Base-by-base conservation (phyloP, 2,113 vertebrate genomes). In the Gambusia holbrooki region DNA sequence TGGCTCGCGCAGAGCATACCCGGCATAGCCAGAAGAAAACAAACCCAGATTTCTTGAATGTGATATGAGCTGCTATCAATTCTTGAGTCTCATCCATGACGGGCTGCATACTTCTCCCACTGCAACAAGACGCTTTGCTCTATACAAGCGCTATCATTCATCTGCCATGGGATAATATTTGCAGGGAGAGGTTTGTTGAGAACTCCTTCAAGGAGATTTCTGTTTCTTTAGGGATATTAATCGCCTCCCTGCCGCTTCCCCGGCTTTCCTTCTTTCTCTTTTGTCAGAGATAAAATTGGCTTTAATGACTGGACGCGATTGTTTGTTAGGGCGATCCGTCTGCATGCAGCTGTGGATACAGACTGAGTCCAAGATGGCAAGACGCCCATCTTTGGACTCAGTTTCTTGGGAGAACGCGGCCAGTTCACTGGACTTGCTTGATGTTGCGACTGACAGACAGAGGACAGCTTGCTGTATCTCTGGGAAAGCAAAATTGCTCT, bases 261-360 rank as follows among this genome's bases (percentile, higher is more conserved):
- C 35, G 0, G 0, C 71, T 69, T 65, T 70, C 74, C 72, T 78
- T 79, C 32, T 14, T 81, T 74, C 75, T 71, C 76, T 71, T 76
- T 85, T 90, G 80, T 84, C 65, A 32, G 71, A 84, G 76, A 76
- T 22, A 80, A 42, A 82, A 79, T 75, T 69, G 58, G 71, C 85
- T 90, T 93, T 92, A 89, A 92, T 93, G 86, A 93, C 89, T 90
- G 89, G 83, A 85, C 84, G 89, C 81, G 88, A 92, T 92, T 95
- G 94, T 94, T 94, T 81, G 72, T 79, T 28, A 74, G 66, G 65
- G 69, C 32, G 69, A 35, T 81, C 90, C 77, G 89, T 77, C 90
- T 92, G 92, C 87, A 89, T 90, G 88, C 94, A 95, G 94, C 91
- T 93, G 93, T 94, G 91, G 33, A 9, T 35, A 7, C 33, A 35